Evolutionary conservation across 1,140 invertebrate genomes (phyloP).

Genomic region (Proctacanthus coquilletti): DNA sequence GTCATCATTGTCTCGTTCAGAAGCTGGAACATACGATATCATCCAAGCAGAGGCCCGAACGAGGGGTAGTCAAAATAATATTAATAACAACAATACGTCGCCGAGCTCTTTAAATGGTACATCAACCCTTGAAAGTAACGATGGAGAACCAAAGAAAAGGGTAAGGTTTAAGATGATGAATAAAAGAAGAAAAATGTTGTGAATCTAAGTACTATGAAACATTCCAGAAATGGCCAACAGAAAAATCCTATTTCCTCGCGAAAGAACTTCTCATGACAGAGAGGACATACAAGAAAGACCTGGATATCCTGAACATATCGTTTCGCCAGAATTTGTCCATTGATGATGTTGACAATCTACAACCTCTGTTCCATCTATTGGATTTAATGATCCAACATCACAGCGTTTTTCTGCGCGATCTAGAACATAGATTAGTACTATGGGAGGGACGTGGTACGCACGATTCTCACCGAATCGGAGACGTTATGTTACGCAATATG

Average conservation of each 20-base stretch:
- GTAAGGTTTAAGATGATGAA: background rate
- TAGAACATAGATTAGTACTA: slow-evolving; percentile 35
- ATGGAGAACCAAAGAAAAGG: slow-evolving; percentile 4
- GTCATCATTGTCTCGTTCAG: slow-evolving; percentile 26
- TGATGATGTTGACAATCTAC: slow-evolving; percentile 26
- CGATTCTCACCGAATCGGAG: slow-evolving; percentile 42
- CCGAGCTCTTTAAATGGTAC: background rate
- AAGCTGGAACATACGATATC: slow-evolving; percentile 28
- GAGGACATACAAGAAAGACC: slow-evolving; percentile 84
- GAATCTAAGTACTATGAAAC: no score
- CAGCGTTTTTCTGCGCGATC: slow-evolving; percentile 36
- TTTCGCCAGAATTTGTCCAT: slow-evolving; percentile 44
- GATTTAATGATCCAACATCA: slow-evolving; percentile 43
- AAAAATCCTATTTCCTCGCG: slow-evolving; percentile 80
- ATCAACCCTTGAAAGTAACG: background rate
- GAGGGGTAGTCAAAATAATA: slow-evolving; percentile 13
- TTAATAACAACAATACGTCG: slow-evolving; percentile 12
- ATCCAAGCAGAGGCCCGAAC: slow-evolving; percentile 27
- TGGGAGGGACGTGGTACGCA: slow-evolving; percentile 34
- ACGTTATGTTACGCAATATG: slow-evolving; percentile 48
- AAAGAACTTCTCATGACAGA: slow-evolving; percentile 94
- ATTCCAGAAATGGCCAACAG: slow-evolving; percentile 48
- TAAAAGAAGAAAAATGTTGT: slow-evolving; percentile 1
- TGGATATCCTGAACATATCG: slow-evolving; percentile 76
- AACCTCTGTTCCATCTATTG: slow-evolving; percentile 31